Evolutionary conservation across 1,140 invertebrate genomes (phyloP), one percentile per base, ranked within the genome.

Genomic region (Drosophila pachea): DNA sequence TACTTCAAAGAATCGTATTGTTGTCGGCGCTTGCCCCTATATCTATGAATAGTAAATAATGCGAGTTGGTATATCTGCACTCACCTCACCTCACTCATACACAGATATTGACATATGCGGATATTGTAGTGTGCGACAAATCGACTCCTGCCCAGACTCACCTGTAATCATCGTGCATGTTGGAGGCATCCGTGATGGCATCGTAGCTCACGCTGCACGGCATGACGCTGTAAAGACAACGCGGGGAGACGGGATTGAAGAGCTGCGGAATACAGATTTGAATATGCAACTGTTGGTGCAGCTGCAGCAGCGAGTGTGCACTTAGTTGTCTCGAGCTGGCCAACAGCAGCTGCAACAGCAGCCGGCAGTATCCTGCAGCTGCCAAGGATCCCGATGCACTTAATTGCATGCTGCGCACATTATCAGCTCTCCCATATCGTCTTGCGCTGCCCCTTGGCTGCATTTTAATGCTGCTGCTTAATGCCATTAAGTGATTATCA

Each of bases 131-230:
- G 3, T 1, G 22, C 22, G 22, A 22, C 22, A n/a, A n/a, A n/a
- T n/a, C n/a, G n/a, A 31, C 14, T 32, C 38, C 11, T 45, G 16
- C 35, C 8, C 29, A 32, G 8, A 52, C 72, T 59, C 72, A 89
- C 88, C 88, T 84, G 81, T 69, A 82, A 56, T 91, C 91, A 68
- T 92, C 91, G 64, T 90, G 88, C 52, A 87, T 72, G 59, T 88
- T 76, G 65, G 87, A 76, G 47, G 90, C 86, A 52, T 90, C 77
- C 40, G 79, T 87, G 40, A 89, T 69, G 60, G 89, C 86, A 60
- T 92, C 91, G 74, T 92, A 92, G 33, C 91, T 91, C 7, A 92
- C 92, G 71, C 90, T 92, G 74, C 92, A 93, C 9, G 92, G 92
- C 31, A 92, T 63, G 5, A 93, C 92, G 73, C 92, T 93, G 87